These are phyloP conservation scores for Encarsia formosa DNA, from an alignment of 2,888 invertebrate genomes.

Conservation along the genomic window DNA sequence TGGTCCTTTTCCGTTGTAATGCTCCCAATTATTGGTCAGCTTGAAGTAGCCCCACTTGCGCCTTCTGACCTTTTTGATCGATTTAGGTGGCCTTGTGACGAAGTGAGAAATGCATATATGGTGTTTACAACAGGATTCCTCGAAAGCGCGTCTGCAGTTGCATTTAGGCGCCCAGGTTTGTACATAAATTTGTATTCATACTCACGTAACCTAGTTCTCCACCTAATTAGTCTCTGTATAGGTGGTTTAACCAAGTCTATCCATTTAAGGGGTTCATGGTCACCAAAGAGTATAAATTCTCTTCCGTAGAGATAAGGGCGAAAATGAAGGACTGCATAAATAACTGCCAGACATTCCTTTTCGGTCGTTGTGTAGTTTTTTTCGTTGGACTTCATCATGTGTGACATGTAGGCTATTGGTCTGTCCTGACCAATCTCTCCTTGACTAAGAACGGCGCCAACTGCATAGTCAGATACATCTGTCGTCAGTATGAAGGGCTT, in stretches of 20 bases:
- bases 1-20: no score
- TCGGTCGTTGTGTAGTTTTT: constrained; percentile 18
- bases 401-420: constrained; percentile 14
- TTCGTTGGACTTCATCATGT: background rate
- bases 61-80: no score
- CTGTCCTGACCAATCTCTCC: constrained; percentile 12
- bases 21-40: no score
- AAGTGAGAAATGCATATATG: background rate
- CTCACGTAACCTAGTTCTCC: constrained; percentile 10
- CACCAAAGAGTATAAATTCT: constrained; percentile 13
- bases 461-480: constrained; percentile 15
- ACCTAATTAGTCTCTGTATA: constrained; percentile 3
- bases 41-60: background rate
- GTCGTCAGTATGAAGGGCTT: constrained; percentile 20
- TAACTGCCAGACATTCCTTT: constrained; percentile 18
- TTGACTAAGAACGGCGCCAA: constrained; percentile 19
- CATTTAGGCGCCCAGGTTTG: constrained; percentile 13
- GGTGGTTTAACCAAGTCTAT: constrained; percentile 12
- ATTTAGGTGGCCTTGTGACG: background rate
- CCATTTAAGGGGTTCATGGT: constrained; percentile 23
- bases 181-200: constrained; percentile 13
- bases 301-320: constrained; percentile 17
- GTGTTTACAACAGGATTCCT: no score
- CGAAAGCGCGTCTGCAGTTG: constrained; percentile 15
- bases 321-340: constrained; percentile 15